Evolutionary conservation across 2,888 invertebrate genomes (phyloP), one percentile per base, ranked within the genome.

Genomic region (Dioctria rufipes): DNA sequence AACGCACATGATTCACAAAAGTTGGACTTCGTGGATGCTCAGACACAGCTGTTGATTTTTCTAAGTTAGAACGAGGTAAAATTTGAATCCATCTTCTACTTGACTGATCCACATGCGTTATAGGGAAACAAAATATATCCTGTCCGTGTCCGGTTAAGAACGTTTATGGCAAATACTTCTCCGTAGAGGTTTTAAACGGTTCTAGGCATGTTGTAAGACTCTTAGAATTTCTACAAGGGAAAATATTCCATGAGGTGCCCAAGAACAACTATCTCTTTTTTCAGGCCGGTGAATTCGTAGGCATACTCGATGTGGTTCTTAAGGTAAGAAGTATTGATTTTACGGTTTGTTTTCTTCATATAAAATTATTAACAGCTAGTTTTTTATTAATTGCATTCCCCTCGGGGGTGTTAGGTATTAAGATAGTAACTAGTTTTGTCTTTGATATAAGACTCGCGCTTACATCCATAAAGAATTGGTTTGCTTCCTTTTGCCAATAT

Each of bases 1-100:
- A 97, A 97, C 89, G 92, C 94, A 0, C 89, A 95, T 86, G 96
- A 97, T 87, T 95, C 97, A 0, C 90, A 92, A 85, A 93, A 94
- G 67, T 87, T 90, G 0, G 87, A 88, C 2, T 90, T 93, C 37
- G 91, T 96, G 5, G 94, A 95, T 81, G 95, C 93, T 0, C 96
- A 96, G 89, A 94, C 92, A 83, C 91, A 93, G 84, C 89, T 95
- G 83, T 92, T 96, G 91, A 88, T 94, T 51, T 93, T 92, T 87
- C 90, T 96, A 84, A 90, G 94, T 93, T 88, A 92, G 91, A 90
- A 83, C 37, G n/a, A 37, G 40, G 58, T 58, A 58, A 67, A 65
- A 54, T 43, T 46, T 78, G 60, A 8, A 25, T 80, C 67, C 67
- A 78, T 73, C 67, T 42, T 73, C 46, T 51, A 63, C 60, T n/a